Evolutionary conservation across 1,140 invertebrate genomes (phyloP).

Genomic region (Nixonia krombeini): DNA sequence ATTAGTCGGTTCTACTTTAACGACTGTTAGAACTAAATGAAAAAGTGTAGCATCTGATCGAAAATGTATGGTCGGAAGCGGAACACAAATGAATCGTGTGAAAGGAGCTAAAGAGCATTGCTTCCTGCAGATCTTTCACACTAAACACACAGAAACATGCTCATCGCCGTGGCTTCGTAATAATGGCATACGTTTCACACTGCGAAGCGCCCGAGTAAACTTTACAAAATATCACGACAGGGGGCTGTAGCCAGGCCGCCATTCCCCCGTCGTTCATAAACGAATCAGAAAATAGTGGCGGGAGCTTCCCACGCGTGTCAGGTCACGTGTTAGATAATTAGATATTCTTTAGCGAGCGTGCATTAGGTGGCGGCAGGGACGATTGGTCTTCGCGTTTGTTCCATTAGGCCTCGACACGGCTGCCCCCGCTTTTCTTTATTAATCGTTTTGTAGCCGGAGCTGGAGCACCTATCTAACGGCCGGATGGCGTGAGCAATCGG

Average conservation of each 20-base stretch:
- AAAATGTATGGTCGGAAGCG: too few relatives aligned
- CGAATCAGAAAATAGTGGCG: conserved; percentile 69
- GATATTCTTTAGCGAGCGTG: conserved; percentile 68
- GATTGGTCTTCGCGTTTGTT: conserved; percentile 42
- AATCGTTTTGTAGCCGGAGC: conserved; percentile 56
- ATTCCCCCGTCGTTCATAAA: conserved; percentile 57
- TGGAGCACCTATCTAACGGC: conserved; percentile 62
- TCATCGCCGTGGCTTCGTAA: conserved; percentile 39
- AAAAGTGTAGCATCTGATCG: too few relatives aligned
- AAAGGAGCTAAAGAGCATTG: not conserved
- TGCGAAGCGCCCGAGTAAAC: conserved; percentile 59
- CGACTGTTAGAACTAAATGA: too few relatives aligned
- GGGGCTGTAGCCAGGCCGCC: conserved; percentile 50
- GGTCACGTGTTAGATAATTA: conserved; percentile 70
- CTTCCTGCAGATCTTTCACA: not conserved
- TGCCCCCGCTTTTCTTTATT: conserved; percentile 51
- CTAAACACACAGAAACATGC: conserved; percentile 18
- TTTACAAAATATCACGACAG: conserved; percentile 68
- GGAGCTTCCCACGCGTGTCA: conserved; percentile 67
- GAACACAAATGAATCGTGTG: too few relatives aligned
- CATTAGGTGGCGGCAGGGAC: conserved; percentile 57
- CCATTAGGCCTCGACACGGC: conserved; percentile 43
- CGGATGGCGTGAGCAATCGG: conserved; percentile 56
- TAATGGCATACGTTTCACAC: conserved; percentile 66
- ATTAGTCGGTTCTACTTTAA: too few relatives aligned